Base-by-base conservation (phyloP, 2,113 vertebrate species). In the Pogona vitticeps region DNA sequence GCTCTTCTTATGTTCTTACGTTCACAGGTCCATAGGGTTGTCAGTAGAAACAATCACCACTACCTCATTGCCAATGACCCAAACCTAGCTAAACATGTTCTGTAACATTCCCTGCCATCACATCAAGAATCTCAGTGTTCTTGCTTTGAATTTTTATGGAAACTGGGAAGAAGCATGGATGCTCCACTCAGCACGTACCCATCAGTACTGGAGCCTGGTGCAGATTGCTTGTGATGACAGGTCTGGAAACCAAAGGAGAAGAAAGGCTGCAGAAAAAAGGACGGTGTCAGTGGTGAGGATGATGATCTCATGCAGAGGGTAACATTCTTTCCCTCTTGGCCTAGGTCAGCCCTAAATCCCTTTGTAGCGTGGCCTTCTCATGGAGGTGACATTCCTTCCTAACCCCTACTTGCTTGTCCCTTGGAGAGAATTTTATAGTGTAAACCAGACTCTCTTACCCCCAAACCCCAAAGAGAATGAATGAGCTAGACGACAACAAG, bases 241-340 rank as follows among this genome's bases (percentile, higher is more conserved):
- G n/a, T 68, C 68, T 59, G 10, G 6, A 73, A 83, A 59, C 23
- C 56, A 73, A 26, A 40, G 61, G 15, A 59, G 70, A 75, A 83
- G 3, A 26, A 31, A n/a, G 42, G 28, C 4, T 17, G 52, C 3
- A 56, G 15, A 40, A 77, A 46, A 77, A 52, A 52, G 46, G 46
- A 52, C 5, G 46, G 10, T 6, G 46, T 14, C 2, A 5, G 14
- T 59, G 14, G 82, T 38, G 78, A 59, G 18, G 67, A 20, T 28
- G 13, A 31, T 63, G 33, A 31, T 38, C 61, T 13, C 21, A 28
- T 26, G n/a, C 20, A 28, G 23, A 78, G 33, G 61, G 68, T 59
- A 42, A 42, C 36, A 72, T 86, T 86, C 56, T 92, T 71, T 59
- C 7, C 52, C 10, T 61, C 56, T 94, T 77, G 31, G 2, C 65